These are phyloP conservation scores for Odontocerum albicorne DNA, from an alignment of 2,888 invertebrate genomes.

Conservation along the genomic window DNA sequence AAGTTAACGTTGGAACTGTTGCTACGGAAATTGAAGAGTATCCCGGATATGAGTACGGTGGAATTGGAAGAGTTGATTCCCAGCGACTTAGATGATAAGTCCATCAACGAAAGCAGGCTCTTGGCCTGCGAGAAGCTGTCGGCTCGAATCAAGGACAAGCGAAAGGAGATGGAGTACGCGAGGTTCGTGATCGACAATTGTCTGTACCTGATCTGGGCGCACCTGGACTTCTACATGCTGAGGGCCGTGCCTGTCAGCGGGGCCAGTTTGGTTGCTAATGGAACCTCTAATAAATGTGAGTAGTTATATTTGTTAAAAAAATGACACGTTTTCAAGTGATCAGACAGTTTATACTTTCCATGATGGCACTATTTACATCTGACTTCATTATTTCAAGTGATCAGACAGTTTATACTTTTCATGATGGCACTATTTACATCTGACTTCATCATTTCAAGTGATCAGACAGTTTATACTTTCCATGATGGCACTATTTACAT, in stretches of 20 bases:
- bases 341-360: constrained; percentile 1
- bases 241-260: constrained; percentile 55
- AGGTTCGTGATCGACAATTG: constrained; percentile 70
- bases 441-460: too few species aligned
- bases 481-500: too few species aligned
- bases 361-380: too few species aligned
- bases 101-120: constrained; percentile 38
- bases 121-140: constrained; percentile 46
- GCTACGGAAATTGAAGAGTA: constrained; percentile 49
- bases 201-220: constrained; percentile 76
- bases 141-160: constrained; percentile 58
- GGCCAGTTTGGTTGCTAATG: constrained; percentile 30
- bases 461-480: too few species aligned
- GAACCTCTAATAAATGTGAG: constrained; percentile 28
- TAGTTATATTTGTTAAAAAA: not conserved
- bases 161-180: constrained; percentile 62
- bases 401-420: too few species aligned
- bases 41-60: constrained; percentile 56
- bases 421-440: too few species aligned
- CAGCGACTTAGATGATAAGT: constrained; percentile 38
- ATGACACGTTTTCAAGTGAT: not conserved
- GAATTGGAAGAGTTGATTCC: constrained; percentile 59
- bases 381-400: too few species aligned
- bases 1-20: constrained; percentile 53
- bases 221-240: constrained; percentile 70